Base-by-base conservation (phyloP, 2,113 vertebrate species). In the Spilogale gracilis region DNA sequence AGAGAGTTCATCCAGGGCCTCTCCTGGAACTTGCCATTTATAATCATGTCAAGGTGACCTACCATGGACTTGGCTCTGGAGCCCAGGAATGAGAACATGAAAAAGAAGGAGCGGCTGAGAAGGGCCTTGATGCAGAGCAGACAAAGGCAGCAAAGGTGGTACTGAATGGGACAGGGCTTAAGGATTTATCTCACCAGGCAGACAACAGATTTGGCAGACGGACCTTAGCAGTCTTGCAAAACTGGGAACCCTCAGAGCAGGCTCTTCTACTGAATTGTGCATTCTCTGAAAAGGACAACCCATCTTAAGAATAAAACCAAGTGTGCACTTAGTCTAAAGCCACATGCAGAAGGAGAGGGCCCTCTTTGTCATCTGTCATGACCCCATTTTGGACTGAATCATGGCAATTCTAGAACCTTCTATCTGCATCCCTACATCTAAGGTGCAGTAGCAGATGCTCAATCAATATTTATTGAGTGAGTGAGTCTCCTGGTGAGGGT, bases 391-490 rank as follows among this genome's bases (percentile, higher is more conserved):
- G 17, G 45, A 90, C 82, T 73, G 82, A 91, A 63, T 87, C 85
- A 52, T 45, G 52, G 50, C 95, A 73, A 92, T 93, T 93, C 90
- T 91, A 96, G 88, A 96, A 92, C 0, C 13, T 91, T 50, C 65
- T 67, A 45, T 32, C 48, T 18, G 14, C 48, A 73, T 76, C 38
- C 23, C 54, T 84, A 25, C n/a, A 93, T 76, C 60, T n/a, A 38
- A 30, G 21, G 69, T 90, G 60, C 18, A 76, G 60, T 67, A 92
- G 76, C 32, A 21, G 30, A 91, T 93, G 52, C 18, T 91, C 89
- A 90, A 94, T 91, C 96, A 97, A 79, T 97, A 91, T 96, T 97
- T 97, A 97, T 48, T 96, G 93, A 96, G 50, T 78, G 83, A 88
- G 88, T 96, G 87, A 88, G 52, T 78, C 92, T 60, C 74, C 18